Evolutionary conservation across 2,888 invertebrate genomes (phyloP).

Genomic region (Oasisia sp.): DNA sequence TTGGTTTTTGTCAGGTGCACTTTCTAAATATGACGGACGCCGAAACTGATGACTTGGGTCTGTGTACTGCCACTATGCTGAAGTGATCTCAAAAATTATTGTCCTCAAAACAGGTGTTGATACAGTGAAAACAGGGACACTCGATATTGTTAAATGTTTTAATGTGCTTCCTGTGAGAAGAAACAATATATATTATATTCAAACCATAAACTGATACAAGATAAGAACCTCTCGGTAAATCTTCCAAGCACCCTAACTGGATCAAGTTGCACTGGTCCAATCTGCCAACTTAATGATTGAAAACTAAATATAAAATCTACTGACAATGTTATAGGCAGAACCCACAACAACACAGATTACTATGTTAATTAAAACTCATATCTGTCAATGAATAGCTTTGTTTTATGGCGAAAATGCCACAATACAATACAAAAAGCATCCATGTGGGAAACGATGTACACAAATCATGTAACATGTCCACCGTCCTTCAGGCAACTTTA

Average conservation of each 20-base stretch:
- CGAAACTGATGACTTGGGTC: too few species aligned
- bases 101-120: too few species aligned
- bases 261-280: neutral
- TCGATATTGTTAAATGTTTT: too few species aligned
- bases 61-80: too few species aligned
- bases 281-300: neutral
- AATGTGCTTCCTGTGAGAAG: neutral
- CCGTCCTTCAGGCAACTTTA: neutral
- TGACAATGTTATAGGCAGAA: neutral
- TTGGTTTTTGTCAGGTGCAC: too few species aligned
- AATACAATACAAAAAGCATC: neutral
- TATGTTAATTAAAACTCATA: neutral
- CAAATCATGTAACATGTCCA: neutral
- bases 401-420: neutral
- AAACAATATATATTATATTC: neutral
- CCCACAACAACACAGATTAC: neutral
- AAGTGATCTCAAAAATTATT: too few species aligned
- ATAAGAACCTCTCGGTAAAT: neutral
- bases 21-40: too few species aligned
- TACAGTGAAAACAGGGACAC: too few species aligned
- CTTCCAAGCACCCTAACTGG: neutral
- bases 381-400: constrained; percentile 6
- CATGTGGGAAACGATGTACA: neutral
- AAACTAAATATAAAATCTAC: neutral
- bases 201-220: neutral